These are phyloP conservation scores for Seira sanloemensis DNA, from an alignment of 2,888 invertebrate species.

Conservation along the genomic window DNA sequence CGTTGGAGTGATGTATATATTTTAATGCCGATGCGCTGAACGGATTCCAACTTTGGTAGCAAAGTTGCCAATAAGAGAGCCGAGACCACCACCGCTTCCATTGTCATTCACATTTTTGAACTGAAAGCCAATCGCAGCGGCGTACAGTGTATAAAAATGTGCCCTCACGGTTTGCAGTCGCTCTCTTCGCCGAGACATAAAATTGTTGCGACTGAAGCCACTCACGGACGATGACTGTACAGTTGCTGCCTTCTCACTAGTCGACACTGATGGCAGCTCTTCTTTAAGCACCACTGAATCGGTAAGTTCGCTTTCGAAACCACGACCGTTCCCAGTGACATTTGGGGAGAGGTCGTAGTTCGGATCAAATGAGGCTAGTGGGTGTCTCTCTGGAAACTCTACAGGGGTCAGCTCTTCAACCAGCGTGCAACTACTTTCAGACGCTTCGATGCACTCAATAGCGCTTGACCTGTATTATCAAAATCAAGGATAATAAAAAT, in stretches of 20 bases:
- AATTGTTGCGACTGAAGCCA: conserved; percentile 14
- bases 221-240: conserved; percentile 14
- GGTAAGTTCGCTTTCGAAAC: conserved; percentile 43
- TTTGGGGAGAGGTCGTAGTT: conserved; percentile 14
- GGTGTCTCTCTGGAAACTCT: conserved; percentile 45
- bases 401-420: conserved; percentile 69
- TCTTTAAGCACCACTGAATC: conserved; percentile 45
- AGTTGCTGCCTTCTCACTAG: not conserved
- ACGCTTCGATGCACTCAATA: conserved; percentile 69
- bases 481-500: not conserved
- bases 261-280: conserved; percentile 26
- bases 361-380: conserved; percentile 42
- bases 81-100: conserved; percentile 75
- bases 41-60: conserved; percentile 80
- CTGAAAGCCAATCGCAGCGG: conserved; percentile 78
- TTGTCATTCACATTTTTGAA: conserved; percentile 78
- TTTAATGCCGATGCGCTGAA: conserved; percentile 65
- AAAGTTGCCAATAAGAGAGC: conserved; percentile 79
- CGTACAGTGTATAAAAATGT: conserved; percentile 79
- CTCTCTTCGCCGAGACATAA: conserved; percentile 76
- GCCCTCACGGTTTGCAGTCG: conserved; percentile 79
- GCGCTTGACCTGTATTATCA: conserved; percentile 54
- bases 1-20: too few relatives aligned
- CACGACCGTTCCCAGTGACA: conserved; percentile 17
- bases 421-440: conserved; percentile 73